Conservation (phyloP, 2,888 invertebrate genomes). For the Fabriciana adippe region DNA sequence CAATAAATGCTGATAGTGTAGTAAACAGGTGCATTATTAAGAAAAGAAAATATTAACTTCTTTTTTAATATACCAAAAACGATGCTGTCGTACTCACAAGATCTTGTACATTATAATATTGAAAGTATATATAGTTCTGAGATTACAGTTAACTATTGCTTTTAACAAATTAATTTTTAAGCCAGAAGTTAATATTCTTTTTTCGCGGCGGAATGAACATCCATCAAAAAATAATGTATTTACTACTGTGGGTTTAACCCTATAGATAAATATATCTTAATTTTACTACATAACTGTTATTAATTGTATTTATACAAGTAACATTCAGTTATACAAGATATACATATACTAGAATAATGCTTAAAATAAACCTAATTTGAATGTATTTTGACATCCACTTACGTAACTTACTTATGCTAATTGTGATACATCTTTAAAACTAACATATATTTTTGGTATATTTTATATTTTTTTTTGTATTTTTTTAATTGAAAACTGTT, state of each 20-base stretch:
- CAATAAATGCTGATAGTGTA: slow-evolving; percentile 15
- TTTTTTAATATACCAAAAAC: background rate
- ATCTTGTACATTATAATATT: background rate
- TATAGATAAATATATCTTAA: background rate
- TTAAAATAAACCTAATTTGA: too few relatives aligned
- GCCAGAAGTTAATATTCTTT: slow-evolving; percentile 11
- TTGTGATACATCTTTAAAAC: background rate
- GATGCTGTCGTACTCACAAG: background rate
- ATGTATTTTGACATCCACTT: background rate
- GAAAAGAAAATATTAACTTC: slow-evolving; percentile 6
- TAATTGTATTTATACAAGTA: too few relatives aligned
- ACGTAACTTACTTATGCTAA: slow-evolving; percentile 4
- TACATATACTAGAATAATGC: too few relatives aligned
- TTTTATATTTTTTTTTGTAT: background rate
- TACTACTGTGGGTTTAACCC: slow-evolving; percentile 4
- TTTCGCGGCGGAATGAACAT: slow-evolving; percentile 9
- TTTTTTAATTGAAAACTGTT: background rate
- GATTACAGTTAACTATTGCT: background rate
- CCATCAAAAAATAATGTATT: slow-evolving; percentile 22
- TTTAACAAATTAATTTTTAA: background rate
- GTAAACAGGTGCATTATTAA: background rate
- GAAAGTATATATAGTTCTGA: too few relatives aligned
- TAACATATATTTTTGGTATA: background rate
- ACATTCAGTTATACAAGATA: background rate
- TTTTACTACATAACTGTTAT: background rate